A percentile compares a stretch with the other conserved stretches of the same genome.
Conservation (phyloP, 2,113 vertebrate species). For the Callopanchax toddi region DNA sequence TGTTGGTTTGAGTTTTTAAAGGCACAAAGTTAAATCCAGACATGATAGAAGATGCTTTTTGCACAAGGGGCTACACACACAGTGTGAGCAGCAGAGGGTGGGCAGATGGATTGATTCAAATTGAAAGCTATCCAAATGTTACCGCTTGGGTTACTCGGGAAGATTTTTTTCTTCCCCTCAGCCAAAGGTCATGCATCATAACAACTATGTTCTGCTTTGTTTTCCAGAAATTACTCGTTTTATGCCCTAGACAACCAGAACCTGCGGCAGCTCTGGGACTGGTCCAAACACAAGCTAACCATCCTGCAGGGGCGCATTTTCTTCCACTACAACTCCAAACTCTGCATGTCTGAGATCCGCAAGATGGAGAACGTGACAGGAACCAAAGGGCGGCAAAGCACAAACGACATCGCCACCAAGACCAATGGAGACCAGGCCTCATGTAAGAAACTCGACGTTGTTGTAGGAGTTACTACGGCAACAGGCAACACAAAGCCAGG, state of each 20-base stretch:
- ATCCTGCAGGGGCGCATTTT: conserved; percentile 91
- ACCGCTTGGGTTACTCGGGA: conserved; percentile 15
- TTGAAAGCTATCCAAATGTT: conserved; percentile 25
- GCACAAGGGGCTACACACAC: conserved; percentile 25
- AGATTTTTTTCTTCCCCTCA: neutral
- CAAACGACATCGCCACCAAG: conserved; percentile 89
- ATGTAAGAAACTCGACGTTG: conserved; percentile 80
- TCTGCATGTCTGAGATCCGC: conserved; percentile 91
- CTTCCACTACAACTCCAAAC: conserved; percentile 95
- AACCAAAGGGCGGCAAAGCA: conserved; percentile 86
- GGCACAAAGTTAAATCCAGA: conserved; percentile 39
- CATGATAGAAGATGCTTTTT: conserved; percentile 23
- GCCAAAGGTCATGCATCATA: conserved; percentile 15
- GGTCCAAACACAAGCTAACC: conserved; percentile 94
- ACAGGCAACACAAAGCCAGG: conserved; percentile 12
- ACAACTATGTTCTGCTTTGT: conserved; percentile 15
- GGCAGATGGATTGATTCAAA: conserved; percentile 12
- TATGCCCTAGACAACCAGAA: conserved; percentile 98
- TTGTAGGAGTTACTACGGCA: conserved; percentile 22
- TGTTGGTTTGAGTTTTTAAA: conserved; percentile 49
- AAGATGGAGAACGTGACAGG: conserved; percentile 93
- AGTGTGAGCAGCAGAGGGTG: conserved; percentile 5
- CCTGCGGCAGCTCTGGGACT: conserved; percentile 97
- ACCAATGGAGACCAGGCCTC: conserved; percentile 97
- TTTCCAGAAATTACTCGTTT: conserved; percentile 91